Conservation (phyloP, 1,140 invertebrate genomes). For the Drosophila pseudoobscura region DNA sequence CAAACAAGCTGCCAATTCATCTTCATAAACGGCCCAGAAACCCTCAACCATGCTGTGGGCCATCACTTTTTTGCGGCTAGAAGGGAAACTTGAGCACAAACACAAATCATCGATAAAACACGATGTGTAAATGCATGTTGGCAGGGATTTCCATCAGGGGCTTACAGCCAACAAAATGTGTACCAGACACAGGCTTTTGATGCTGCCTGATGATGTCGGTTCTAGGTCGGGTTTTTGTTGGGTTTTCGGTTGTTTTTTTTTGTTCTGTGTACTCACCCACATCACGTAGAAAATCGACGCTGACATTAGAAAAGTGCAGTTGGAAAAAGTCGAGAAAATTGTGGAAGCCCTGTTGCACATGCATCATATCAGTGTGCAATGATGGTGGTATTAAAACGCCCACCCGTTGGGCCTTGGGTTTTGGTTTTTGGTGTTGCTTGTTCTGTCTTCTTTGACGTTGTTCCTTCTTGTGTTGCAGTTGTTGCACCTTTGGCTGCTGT, state of each 20-base stretch:
- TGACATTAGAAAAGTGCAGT: constrained; percentile 66
- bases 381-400: constrained; percentile 71
- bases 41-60: too few species aligned
- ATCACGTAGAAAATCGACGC: constrained; percentile 74
- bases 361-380: constrained; percentile 68
- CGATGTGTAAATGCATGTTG: constrained; percentile 42
- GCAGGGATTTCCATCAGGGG: constrained; percentile 26
- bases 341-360: constrained; percentile 77
- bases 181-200: background rate
- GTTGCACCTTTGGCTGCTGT: background rate
- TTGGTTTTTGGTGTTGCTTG: constrained; percentile 29
- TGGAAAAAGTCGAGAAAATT: constrained; percentile 78
- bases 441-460: constrained; percentile 27
- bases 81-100: constrained; percentile 16
- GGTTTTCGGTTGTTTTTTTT: background rate
- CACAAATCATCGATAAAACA: constrained; percentile 45
- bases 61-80: constrained; percentile 7
- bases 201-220: background rate
- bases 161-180: constrained; percentile 5
- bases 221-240: background rate
- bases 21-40: constrained; percentile 30
- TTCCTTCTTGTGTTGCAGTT: constrained; percentile 8
- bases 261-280: constrained; percentile 65
- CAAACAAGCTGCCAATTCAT: constrained; percentile 41
- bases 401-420: constrained; percentile 50